phyloP scores from a whole-genome alignment of 23 tunicate species.

The Trididemnum clinides region DNA sequence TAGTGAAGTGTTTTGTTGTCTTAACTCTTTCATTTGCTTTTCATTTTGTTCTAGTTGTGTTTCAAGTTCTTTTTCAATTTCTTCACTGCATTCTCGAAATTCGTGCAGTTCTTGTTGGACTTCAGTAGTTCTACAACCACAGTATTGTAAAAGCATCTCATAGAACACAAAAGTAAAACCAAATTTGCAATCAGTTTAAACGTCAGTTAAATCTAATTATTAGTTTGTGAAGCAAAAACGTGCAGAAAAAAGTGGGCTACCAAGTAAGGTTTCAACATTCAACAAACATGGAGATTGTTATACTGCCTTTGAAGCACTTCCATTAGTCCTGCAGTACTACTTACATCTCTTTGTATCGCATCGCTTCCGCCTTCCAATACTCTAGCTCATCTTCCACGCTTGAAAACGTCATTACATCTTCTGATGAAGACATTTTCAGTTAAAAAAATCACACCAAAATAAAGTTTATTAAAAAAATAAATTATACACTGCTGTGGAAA shows the following conservation, averaged over 20 bases:
- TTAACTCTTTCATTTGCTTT: constrained; percentile 66
- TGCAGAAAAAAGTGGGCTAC: no score
- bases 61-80: constrained; percentile 84
- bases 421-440: neutral
- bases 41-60: constrained; percentile 67
- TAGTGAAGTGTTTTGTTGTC: constrained; percentile 70
- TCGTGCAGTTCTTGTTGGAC: constrained; percentile 86
- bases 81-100: constrained; percentile 83
- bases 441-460: no score
- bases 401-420: constrained; percentile 35
- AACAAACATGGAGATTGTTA: no score
- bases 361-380: constrained; percentile 77
- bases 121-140: constrained; percentile 52
- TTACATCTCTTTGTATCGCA: constrained; percentile 60
- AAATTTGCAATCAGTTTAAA: no score
- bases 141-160: no score
- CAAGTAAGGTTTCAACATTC: no score
- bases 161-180: no score
- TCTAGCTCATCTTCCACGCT: constrained; percentile 50
- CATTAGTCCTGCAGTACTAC: no score
- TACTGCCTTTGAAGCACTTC: no score
- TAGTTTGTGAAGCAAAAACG: no score
- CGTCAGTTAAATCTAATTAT: no score
- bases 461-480: neutral
- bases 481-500: no score